Base-by-base conservation (phyloP, 2,113 vertebrate genomes). In the Clarias magur region DNA sequence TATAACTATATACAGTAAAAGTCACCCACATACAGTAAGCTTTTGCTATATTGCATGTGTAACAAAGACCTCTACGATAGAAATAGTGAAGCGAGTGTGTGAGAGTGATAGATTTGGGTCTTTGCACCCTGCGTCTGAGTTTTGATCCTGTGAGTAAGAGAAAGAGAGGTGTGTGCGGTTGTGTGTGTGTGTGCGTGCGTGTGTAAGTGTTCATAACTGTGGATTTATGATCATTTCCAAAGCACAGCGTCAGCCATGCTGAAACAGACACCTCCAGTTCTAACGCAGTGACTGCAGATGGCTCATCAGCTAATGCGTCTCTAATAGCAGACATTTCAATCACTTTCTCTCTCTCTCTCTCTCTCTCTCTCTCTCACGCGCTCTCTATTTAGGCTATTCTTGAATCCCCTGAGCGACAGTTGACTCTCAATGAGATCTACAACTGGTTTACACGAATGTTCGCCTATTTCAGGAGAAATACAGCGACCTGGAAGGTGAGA, bases 381-480 rank as follows among this genome's bases (percentile, higher is more conserved):
- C n/a, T 62, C 15, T 87, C 83, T 88, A 19, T 85, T 63, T 91
- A 99, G 98, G 98, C 98, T 94, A 99, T 99, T 93, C 95, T 99
- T 94, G 98, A 99, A 94, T 97, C 98, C 85, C 97, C 98, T 1
- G 98, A 99, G 93, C 96, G 97, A 95, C 98, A 99, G 96, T 95
- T 99, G 95, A 99, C 98, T 84, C 95, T 99, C 92, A 99, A 99
- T 21, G 98, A 99, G 92, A 99, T 99, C 94, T 99, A 99, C 92
- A 99, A 99, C 95, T 99, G 98, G 98, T 99, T 99, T 95, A 99
- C 98, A 19, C 94, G 98, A 93, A 99, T 99, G 97, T 99, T 99
- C 68, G 98, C 98, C 92, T 99, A 99, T 93, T 99, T 99, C 95
- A 96, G 98, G 94, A 97, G 98, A 95, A 99, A 99, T 95, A 99